Percentiles rank a stretch among this genome's conserved stretches.
Conservation (phyloP, 2,888 invertebrate species). For the Tipula confusa region DNA sequence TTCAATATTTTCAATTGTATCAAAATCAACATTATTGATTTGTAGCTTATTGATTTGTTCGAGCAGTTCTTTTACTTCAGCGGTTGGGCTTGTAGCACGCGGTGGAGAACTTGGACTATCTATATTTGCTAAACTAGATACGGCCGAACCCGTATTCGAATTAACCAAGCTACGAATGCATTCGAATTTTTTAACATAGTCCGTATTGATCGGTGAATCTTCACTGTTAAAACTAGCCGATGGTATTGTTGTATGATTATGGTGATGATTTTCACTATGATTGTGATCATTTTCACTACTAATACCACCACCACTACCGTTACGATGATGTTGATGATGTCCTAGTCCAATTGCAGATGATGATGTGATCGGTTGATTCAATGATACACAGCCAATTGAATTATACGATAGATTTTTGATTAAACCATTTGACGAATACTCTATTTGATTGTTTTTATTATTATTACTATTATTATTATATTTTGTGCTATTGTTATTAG, state of each 20-base stretch:
- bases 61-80: slow-evolving; percentile 67
- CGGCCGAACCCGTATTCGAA: slow-evolving; percentile 59
- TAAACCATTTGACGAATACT: slow-evolving; percentile 31
- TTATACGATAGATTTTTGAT: slow-evolving; percentile 37
- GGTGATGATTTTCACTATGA: slow-evolving; percentile 37
- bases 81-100: slow-evolving; percentile 75
- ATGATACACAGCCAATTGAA: slow-evolving; percentile 43
- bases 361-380: neutral
- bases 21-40: slow-evolving; percentile 38
- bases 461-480: slow-evolving; percentile 38
- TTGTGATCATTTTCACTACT: neutral
- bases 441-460: slow-evolving; percentile 40
- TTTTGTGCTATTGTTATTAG: slow-evolving; percentile 41
- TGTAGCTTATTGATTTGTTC: slow-evolving; percentile 67
- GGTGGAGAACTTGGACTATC: slow-evolving; percentile 72
- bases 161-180: slow-evolving; percentile 47
- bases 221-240: slow-evolving; percentile 38
- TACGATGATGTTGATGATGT: slow-evolving; percentile 38
- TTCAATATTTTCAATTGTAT: slow-evolving; percentile 27
- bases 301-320: neutral
- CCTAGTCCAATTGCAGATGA: slow-evolving; percentile 39
- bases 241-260: slow-evolving; percentile 42
- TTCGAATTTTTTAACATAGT: slow-evolving; percentile 41
- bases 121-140: slow-evolving; percentile 63
- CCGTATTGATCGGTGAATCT: slow-evolving; percentile 40